Base-by-base conservation (phyloP, 2,113 vertebrate species). In the Spea multiplicata region DNA sequence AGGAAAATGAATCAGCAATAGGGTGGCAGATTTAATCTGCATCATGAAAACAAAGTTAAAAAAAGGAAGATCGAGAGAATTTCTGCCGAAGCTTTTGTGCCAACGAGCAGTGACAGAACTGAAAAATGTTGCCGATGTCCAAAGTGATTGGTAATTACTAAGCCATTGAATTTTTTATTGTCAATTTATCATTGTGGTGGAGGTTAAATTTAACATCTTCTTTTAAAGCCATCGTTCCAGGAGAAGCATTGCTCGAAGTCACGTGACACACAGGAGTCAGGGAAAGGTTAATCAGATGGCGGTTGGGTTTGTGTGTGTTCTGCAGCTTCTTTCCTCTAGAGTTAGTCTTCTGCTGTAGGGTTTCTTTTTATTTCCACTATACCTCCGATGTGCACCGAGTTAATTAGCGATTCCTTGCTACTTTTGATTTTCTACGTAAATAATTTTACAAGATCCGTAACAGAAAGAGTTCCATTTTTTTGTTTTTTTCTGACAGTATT, bases 1-100 rank as follows among this genome's bases (percentile, higher is more conserved):
- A 98, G 96, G 95, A 99, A 99, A 99, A 99, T 98, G 96, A 98
- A 98, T 99, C 97, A 94, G 97, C 98, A 98, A 99, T 99, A 97
- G 96, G 96, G 94, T 98, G 97, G 96, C 96, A 97, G 97, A 99
- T 98, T 96, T 98, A 98, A 99, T 99, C 97, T 98, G 94, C 93
- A 94, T 97, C 95, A 96, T 91, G 95, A 96, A 98, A 99, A 99
- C 96, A 98, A 98, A 98, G 96, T 98, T 98, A 96, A 96, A 93
- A 94, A 93, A 90, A 94, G 94, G 90, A 93, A 93, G 94, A 95
- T 93, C 86, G 90, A 91, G 91, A 91, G 91, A 93, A 96, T 95
- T 96, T 93, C 92, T 94, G 93, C 91, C 91, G 92, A 95, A 94
- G 95, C 96, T 95, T 94, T 94, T 91, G 91, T 93, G 92, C 93